Conservation (phyloP, 1,140 invertebrate genomes). For the Aphis gossypii region DNA sequence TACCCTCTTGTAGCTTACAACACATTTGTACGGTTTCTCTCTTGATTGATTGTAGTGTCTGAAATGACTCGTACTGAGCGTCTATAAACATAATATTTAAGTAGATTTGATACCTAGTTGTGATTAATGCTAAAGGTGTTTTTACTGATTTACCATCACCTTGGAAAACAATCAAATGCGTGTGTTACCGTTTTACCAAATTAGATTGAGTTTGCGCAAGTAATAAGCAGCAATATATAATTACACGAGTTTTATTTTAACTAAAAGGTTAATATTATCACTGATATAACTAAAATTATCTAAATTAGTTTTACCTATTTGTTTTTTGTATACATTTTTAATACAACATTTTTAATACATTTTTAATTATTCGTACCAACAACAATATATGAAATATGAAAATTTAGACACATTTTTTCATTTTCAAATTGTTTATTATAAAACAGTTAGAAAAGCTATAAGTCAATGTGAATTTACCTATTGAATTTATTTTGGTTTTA, state of each 20-base stretch:
- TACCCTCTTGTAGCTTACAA: not conserved
- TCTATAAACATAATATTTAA: too few relatives aligned
- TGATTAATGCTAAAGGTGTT: not conserved
- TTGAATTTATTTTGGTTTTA: too few relatives aligned
- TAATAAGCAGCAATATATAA: not conserved
- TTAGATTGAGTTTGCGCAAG: not conserved
- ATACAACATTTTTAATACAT: too few relatives aligned
- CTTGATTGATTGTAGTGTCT: not conserved
- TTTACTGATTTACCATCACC: not conserved
- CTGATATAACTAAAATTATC: too few relatives aligned
- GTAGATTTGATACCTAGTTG: not conserved
- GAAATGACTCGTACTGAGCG: not conserved
- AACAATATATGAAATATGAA: too few relatives aligned
- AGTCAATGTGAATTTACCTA: too few relatives aligned
- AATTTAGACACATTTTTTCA: too few relatives aligned
- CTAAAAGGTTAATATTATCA: too few relatives aligned
- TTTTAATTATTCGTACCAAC: too few relatives aligned
- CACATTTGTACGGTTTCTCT: slow-evolving; percentile 16
- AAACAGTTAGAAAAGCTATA: too few relatives aligned
- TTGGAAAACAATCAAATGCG: not conserved
- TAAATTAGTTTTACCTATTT: too few relatives aligned
- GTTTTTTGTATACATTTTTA: not conserved
- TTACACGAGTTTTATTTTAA: not conserved
- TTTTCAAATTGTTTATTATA: too few relatives aligned
- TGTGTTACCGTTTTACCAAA: not conserved